phyloP scores from a whole-genome alignment of 35 echinoderm and acorn worm genomes.

The Apostichopus japonicus region DNA sequence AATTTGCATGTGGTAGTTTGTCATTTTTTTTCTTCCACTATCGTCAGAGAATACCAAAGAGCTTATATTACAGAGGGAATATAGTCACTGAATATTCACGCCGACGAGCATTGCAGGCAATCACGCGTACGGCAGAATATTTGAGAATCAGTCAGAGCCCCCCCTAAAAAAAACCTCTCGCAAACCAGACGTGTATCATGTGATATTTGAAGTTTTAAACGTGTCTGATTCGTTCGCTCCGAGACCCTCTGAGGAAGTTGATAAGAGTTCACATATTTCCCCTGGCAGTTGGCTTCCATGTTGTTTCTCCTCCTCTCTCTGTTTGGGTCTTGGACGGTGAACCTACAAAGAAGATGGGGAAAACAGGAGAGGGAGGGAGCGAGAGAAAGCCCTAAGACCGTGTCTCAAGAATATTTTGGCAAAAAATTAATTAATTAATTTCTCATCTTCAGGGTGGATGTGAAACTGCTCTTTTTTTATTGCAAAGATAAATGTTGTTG shows the following conservation, averaged over 20 bases:
- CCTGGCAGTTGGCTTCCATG: neutral
- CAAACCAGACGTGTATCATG: neutral
- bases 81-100: too few relatives aligned
- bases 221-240: neutral
- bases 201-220: neutral
- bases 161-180: neutral
- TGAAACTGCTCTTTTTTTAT: neutral
- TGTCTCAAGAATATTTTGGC: slow-evolving; percentile 26
- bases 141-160: too few relatives aligned
- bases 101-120: too few relatives aligned
- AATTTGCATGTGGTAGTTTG: neutral
- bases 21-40: too few relatives aligned
- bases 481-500: slow-evolving; percentile 34
- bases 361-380: too few relatives aligned
- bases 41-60: too few relatives aligned
- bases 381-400: slow-evolving; percentile 36
- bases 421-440: slow-evolving; percentile 53
- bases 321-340: neutral
- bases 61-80: too few relatives aligned
- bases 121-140: too few relatives aligned
- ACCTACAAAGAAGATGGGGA: neutral
- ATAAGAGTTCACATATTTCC: slow-evolving; percentile 23
- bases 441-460: slow-evolving; percentile 24
- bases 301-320: neutral
- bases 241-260: slow-evolving; percentile 2